Percentiles rank a stretch among this genome's conserved stretches.
Conservation (phyloP, 2,113 vertebrate genomes). For the Solenodon paradoxus region DNA sequence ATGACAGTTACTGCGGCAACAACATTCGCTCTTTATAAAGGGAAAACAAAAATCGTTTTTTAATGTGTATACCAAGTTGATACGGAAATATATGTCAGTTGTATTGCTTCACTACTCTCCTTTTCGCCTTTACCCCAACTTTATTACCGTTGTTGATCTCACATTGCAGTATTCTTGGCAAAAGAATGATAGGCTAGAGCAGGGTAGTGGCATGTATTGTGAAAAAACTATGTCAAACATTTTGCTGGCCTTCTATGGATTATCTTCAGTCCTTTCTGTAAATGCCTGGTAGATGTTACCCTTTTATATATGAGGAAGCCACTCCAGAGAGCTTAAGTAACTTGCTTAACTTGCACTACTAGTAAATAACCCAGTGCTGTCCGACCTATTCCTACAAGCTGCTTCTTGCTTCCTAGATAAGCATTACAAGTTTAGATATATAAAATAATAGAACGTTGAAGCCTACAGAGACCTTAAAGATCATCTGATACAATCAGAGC, state of each 20-base stretch:
- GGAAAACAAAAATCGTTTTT: constrained; percentile 3
- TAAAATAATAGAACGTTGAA: background rate
- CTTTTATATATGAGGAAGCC: background rate
- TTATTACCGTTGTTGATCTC: background rate
- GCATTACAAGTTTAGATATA: background rate
- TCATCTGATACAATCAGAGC: background rate
- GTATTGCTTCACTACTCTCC: background rate
- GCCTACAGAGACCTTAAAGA: background rate
- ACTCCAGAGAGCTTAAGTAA: background rate
- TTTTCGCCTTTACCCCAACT: background rate
- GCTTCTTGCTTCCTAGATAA: background rate
- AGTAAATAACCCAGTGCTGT: constrained; percentile 1
- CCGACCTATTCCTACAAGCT: background rate
- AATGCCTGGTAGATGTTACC: background rate
- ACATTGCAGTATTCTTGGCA: background rate
- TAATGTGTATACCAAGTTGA: background rate
- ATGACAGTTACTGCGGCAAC: background rate
- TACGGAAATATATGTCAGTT: background rate
- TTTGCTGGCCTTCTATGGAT: background rate
- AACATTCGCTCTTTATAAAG: constrained; percentile 14
- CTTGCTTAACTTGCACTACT: background rate
- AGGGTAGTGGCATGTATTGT: background rate
- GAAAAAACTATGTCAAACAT: background rate
- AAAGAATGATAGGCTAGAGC: background rate
- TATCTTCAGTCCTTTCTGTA: background rate